Base-by-base conservation (phyloP, 1,140 invertebrate genomes). In the Drosophila dunni region DNA sequence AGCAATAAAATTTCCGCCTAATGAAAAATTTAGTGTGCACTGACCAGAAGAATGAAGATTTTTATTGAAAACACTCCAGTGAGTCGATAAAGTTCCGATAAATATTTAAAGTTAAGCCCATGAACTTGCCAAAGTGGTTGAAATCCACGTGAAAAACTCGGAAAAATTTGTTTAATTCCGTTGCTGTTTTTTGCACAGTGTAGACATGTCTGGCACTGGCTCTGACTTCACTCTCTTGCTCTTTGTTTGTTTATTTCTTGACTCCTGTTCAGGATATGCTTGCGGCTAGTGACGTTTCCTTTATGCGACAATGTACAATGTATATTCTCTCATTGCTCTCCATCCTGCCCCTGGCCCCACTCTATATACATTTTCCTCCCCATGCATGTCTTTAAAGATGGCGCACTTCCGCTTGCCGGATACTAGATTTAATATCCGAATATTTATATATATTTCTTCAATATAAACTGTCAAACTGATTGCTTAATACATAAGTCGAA, bases 251-350 rank as follows among this genome's bases (percentile, higher is more conserved):
- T 51, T 44, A 33, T 64, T 69, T 29, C 3, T 9, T 48, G 7
- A 42, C 38, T 77, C 58, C 42, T 65, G 57, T 54, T 15, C 64
- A 82, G 82, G 76, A 86, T 67, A 65, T 83, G 83, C 83, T 79
- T 48, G 76, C 67, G 79, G 83, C 72, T 69, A 71, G 69, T 73
- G 72, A 62, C 76, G 79, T 71, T 86, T 86, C 83, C 83, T 77
- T 77, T 74, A 88, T 86, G 75, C 79, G 79, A 82, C 82, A 86
- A 83, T 86, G 75, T 82, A 57, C 11, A 62, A 69, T 57, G 53
- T 44, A 54, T 63, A 45, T 74, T 44, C 13, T 20, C 17, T 20
- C 10, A 24, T 40, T 13, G 15, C 29, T 13, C 24, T 38, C 36
- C 42, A 6, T 29, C 45, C 13, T 17, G 40, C 13, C 29, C 46